These are phyloP conservation scores for silkworm (Bombyx mori) DNA, from an alignment of 1,140 invertebrate genomes.

Conservation along the genomic window DNA sequence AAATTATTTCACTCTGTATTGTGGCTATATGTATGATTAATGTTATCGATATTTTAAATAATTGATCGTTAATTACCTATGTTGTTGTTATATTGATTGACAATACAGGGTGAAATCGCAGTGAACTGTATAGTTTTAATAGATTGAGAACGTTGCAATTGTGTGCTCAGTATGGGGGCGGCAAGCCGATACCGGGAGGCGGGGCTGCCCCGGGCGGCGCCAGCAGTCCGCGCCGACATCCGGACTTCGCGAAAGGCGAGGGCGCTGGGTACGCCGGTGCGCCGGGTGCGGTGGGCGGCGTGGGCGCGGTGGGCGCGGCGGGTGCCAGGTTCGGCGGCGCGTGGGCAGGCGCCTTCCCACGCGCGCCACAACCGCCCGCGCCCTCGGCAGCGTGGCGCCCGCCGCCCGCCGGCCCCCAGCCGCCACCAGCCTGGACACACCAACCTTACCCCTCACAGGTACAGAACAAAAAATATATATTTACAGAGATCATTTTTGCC, in stretches of 20 bases:
- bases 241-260: conserved; percentile 86
- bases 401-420: conserved; percentile 34
- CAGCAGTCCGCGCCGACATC: conserved; percentile 81
- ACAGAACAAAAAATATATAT: neutral
- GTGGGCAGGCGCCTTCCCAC: conserved; percentile 41
- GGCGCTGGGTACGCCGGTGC: conserved; percentile 72
- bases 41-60: no score
- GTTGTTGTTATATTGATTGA: no score
- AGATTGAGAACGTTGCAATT: neutral
- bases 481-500: no score
- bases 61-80: no score
- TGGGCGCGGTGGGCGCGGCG: conserved; percentile 26
- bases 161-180: conserved; percentile 34
- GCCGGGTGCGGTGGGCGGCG: conserved; percentile 18
- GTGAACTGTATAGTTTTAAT: no score
- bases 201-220: conserved; percentile 73
- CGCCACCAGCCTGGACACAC: conserved; percentile 41
- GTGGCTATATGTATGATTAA: no score
- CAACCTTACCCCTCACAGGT: conserved; percentile 52
- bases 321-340: conserved; percentile 32
- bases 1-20: no score
- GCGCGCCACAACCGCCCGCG: conserved; percentile 28
- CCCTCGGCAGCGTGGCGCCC: conserved; percentile 43
- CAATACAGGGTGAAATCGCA: no score
- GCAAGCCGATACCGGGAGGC: conserved; percentile 23